Conservation (phyloP, 2,113 vertebrate genomes). For the Heterocephalus glaber region DNA sequence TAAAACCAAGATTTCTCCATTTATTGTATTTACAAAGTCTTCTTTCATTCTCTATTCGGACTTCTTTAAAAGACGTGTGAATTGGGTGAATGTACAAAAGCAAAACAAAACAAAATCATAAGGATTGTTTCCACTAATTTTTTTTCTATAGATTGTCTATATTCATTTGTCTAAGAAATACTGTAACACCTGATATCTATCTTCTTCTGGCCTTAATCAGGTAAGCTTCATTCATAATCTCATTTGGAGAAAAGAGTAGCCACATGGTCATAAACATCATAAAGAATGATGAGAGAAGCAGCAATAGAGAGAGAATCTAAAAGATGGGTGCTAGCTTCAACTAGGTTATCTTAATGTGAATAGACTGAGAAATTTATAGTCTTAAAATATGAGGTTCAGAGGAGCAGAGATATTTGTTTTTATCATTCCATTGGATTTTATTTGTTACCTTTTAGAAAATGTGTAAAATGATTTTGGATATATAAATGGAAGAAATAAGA, state of each 20-base stretch:
- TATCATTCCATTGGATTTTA: not conserved
- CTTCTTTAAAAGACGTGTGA: not conserved
- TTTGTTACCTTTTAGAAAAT: not conserved
- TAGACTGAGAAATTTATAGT: not conserved
- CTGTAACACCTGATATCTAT: not conserved
- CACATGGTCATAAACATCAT: not conserved
- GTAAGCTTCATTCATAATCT: not conserved
- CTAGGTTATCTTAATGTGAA: not conserved
- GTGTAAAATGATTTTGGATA: not conserved
- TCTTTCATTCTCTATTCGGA: not conserved
- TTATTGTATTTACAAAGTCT: not conserved
- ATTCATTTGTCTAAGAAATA: not conserved
- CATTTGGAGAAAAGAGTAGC: not conserved
- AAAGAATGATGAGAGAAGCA: not conserved
- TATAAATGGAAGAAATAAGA: not conserved
- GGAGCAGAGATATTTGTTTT: rapidly evolving
- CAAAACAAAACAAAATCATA: not conserved
- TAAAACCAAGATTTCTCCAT: not conserved
- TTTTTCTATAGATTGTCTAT: not conserved
- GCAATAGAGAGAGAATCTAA: not conserved
- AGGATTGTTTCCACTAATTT: not conserved
- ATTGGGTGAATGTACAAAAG: not conserved
- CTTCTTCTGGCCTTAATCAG: not conserved
- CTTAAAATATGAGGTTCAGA: not conserved
- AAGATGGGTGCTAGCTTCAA: not conserved